Conservation (phyloP, 2,797 vertebrate genomes). For the Nothura maculosa region DNA sequence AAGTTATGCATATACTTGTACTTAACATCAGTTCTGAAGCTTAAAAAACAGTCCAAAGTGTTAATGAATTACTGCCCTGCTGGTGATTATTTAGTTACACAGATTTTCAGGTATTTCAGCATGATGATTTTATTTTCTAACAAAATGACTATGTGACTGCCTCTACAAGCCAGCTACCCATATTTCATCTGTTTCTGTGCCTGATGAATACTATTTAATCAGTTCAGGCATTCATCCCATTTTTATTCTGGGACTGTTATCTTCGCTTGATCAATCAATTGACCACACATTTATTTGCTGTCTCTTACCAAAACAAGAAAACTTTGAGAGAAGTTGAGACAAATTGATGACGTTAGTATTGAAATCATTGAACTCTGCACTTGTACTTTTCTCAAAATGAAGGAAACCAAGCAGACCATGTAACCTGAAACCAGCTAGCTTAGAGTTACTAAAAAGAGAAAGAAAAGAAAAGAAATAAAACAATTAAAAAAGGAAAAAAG, state of each 20-base stretch:
- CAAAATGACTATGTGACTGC: not conserved
- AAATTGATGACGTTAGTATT: not conserved
- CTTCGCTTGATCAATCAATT: not conserved
- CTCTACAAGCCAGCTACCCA: not conserved
- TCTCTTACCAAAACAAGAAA: not conserved
- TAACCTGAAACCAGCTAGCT: constrained; percentile 48
- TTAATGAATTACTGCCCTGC: not conserved
- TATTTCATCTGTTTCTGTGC: not conserved
- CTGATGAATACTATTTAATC: not conserved
- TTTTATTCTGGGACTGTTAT: not conserved
- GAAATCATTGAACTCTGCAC: constrained; percentile 8
- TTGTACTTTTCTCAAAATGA: not conserved
- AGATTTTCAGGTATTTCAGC: not conserved
- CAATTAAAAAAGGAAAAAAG: not conserved
- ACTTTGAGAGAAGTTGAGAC: not conserved
- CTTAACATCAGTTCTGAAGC: not conserved
- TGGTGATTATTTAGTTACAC: not conserved
- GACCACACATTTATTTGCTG: not conserved
- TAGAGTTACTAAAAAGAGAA: not conserved
- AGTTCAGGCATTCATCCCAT: not conserved
- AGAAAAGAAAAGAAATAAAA: not conserved
- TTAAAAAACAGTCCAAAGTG: not conserved
- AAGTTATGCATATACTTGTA: not conserved
- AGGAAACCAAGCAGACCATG: not conserved
- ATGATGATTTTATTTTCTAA: not conserved